Conservation (phyloP, 2,797 vertebrate genomes). For the Chelonia mydas region DNA sequence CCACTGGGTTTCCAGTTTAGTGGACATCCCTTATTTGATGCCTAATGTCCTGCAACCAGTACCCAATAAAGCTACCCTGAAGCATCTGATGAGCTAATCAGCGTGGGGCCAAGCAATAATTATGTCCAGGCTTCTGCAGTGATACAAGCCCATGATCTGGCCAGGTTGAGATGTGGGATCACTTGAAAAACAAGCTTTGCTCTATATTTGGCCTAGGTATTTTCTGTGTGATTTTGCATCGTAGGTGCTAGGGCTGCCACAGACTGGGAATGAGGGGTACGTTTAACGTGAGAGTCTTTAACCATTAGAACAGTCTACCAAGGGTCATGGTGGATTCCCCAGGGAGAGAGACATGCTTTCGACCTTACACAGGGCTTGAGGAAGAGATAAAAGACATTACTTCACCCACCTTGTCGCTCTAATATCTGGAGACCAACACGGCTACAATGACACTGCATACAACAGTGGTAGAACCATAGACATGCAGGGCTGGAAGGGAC, state of each 20-base stretch:
- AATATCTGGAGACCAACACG: not conserved
- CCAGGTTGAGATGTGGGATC: not conserved
- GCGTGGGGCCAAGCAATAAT: not conserved
- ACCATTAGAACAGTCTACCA: not conserved
- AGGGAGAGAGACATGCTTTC: not conserved
- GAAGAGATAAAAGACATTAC: not conserved
- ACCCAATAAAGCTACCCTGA: not conserved
- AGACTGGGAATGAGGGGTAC: not conserved
- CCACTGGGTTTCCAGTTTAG: not conserved
- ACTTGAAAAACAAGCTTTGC: not conserved
- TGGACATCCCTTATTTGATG: not conserved
- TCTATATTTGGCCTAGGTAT: not conserved
- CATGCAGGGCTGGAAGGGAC: not conserved
- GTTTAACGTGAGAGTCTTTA: not conserved
- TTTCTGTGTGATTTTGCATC: not conserved
- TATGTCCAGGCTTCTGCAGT: not conserved
- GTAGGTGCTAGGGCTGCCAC: not conserved
- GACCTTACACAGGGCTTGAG: not conserved
- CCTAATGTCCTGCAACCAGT: not conserved
- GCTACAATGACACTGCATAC: not conserved
- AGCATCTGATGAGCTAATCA: not conserved
- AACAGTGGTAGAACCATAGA: not conserved
- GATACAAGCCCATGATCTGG: not conserved
- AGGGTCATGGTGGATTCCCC: not conserved
- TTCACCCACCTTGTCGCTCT: not conserved